A percentile compares a stretch with the other conserved stretches of the same genome.
Conservation (phyloP, 2,888 invertebrate species). For the Cryptosula pallasiana region DNA sequence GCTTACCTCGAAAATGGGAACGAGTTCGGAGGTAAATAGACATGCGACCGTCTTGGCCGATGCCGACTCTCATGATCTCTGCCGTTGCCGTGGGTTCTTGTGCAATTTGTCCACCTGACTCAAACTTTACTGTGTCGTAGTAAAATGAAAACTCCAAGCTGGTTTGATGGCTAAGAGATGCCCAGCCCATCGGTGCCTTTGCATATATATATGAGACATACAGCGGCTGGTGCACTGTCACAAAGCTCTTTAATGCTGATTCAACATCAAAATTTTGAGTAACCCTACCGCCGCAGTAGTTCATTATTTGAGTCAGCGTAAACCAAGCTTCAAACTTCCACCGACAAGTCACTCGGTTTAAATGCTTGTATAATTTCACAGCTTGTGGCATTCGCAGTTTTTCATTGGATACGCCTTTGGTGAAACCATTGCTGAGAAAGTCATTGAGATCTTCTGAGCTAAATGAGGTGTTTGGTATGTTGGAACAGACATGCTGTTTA, state of each 20-base stretch:
- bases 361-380: slow-evolving; percentile 48
- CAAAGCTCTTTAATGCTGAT: slow-evolving; percentile 44
- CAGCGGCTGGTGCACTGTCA: slow-evolving; percentile 52
- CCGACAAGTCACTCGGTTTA: slow-evolving; percentile 51
- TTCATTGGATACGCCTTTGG: slow-evolving; percentile 37
- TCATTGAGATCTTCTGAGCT: slow-evolving; percentile 29
- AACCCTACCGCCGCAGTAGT: slow-evolving; percentile 53
- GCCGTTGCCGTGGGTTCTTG: slow-evolving; percentile 27
- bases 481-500: slow-evolving; percentile 54
- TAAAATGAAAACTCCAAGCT: slow-evolving; percentile 54
- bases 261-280: slow-evolving; percentile 48
- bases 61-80: slow-evolving; percentile 35
- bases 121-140: slow-evolving; percentile 40
- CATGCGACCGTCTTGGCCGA: slow-evolving; percentile 49
- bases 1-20: slow-evolving; percentile 52
- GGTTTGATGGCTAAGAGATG: slow-evolving; percentile 53
- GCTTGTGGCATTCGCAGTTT: slow-evolving; percentile 38
- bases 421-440: slow-evolving; percentile 26
- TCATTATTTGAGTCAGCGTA: slow-evolving; percentile 53
- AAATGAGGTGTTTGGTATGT: slow-evolving; percentile 36
- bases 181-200: slow-evolving; percentile 52
- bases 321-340: slow-evolving; percentile 55
- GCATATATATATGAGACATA: slow-evolving; percentile 53
- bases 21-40: slow-evolving; percentile 53
- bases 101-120: neutral